Base-by-base conservation (phyloP, 2,113 vertebrate genomes). In the Propithecus coquereli region DNA sequence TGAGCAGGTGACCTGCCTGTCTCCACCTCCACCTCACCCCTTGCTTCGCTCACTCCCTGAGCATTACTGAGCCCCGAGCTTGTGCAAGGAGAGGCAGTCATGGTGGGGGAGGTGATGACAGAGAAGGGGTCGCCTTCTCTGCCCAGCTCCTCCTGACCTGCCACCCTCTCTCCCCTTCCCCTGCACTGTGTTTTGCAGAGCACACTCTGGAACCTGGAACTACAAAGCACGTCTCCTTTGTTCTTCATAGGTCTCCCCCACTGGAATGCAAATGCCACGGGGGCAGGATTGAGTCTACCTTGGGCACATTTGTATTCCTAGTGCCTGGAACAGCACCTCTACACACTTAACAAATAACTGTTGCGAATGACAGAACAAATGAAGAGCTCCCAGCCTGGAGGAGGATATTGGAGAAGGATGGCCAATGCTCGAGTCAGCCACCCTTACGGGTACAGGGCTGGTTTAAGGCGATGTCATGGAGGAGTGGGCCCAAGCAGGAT, bases 11-110 rank as follows among this genome's bases (percentile, higher is more conserved):
- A 40, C 12, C 89, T 34, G 11, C 43, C 71, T 20, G 20, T 32
- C 54, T n/a, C 4, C 4, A 5, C 9, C 6, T 18, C 45, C 1
- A 5, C 9, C 6, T 18, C 45, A 1, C 5, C 37, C 30, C 30
- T 43, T 34, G 13, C 23, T 17, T 59, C 50, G 37, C 20, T 59
- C 57, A 22, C 16, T 16, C 40, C 83, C 50, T 27, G 11, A 20
- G 40, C 30, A 2, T 66, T 3, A 14, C 47, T 7, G 10, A 65
- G 66, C 37, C 66, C 27, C 30, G 47, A 50, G 32, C 74, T 17
- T 70, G 8, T 32, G 34, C 30, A 61, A 66, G 27, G 40, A 50
- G 9, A 5, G 45, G 40, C 4, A 45, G 70, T 32, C 5, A 3
- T 1, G 13, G 52, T 6, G 1, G 30, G 65, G 57, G 34, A 43